Conservation (phyloP, 2,888 invertebrate genomes). For the Drosophila pseudotalamancana region DNA sequence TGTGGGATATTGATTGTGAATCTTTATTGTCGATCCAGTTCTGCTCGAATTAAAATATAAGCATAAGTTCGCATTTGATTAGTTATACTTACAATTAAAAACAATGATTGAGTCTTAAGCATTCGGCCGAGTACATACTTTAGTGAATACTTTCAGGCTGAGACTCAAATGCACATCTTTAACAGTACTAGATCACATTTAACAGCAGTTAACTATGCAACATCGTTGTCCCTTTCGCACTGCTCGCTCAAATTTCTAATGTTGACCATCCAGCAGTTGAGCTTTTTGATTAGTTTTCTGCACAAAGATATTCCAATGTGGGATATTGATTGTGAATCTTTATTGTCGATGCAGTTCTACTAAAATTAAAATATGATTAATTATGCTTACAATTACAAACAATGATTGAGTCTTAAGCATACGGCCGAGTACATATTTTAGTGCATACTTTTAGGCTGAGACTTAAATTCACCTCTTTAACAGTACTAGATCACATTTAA, state of each 20-base stretch:
- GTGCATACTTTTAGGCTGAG: conserved; percentile 37
- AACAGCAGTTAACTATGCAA: conserved; percentile 7
- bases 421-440: not conserved
- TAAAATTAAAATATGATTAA: conserved; percentile 4
- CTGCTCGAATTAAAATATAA: conserved; percentile 5
- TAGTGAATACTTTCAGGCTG: conserved; percentile 38
- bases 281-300: conserved; percentile 63
- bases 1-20: conserved; percentile 39
- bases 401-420: not conserved
- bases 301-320: conserved; percentile 31
- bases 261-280: conserved; percentile 32
- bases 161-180: not conserved
- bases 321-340: conserved; percentile 37
- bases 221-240: not conserved
- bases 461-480: not conserved
- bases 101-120: not conserved
- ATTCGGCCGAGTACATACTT: not conserved
- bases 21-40: conserved; percentile 17
- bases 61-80: not conserved
- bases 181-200: conserved; percentile 1
- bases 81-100: too few species aligned
- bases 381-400: not conserved
- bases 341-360: conserved; percentile 19
- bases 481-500: not conserved
- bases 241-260: not conserved